Evolutionary conservation across 2,888 invertebrate species (phyloP).

Genomic region (Eupithecia subumbrata): DNA sequence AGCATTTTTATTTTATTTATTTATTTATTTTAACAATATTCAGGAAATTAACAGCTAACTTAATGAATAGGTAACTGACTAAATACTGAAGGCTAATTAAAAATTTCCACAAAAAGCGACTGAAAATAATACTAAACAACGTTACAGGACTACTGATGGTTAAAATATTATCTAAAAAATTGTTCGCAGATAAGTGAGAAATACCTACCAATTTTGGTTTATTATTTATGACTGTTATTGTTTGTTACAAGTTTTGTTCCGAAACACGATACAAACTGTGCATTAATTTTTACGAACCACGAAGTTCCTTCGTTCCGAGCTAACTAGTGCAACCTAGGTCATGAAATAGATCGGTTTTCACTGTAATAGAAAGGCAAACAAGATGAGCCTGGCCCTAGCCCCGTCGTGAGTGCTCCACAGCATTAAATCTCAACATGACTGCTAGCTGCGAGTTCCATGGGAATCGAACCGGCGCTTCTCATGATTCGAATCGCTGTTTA

Average conservation of each 20-base stretch:
- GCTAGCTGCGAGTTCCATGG: conserved; percentile 58
- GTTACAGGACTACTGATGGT: no score
- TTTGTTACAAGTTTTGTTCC: not conserved
- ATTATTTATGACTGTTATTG: no score
- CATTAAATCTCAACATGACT: conserved; percentile 73
- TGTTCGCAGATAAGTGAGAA: no score
- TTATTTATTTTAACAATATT: no score
- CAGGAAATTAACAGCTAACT: no score
- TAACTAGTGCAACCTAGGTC: not conserved
- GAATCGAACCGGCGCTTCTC: conserved; percentile 61
- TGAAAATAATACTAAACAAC: no score
- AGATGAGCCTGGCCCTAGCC: conserved; percentile 24
- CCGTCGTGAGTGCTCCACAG: conserved; percentile 63
- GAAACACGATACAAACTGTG: not conserved
- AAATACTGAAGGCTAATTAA: no score
- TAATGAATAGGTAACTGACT: no score
- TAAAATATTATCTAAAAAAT: no score
- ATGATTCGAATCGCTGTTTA: conserved; percentile 62
- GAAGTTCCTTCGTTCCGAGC: not conserved
- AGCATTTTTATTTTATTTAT: no score
- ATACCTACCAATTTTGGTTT: no score
- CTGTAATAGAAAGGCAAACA: conserved; percentile 12
- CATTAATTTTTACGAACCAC: not conserved
- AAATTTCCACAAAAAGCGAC: no score
- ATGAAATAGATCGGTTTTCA: conserved; percentile 4